These are phyloP conservation scores for Virgularia gustaviana DNA, from an alignment of 92 coral and sea anemone species.

Conservation along the genomic window DNA sequence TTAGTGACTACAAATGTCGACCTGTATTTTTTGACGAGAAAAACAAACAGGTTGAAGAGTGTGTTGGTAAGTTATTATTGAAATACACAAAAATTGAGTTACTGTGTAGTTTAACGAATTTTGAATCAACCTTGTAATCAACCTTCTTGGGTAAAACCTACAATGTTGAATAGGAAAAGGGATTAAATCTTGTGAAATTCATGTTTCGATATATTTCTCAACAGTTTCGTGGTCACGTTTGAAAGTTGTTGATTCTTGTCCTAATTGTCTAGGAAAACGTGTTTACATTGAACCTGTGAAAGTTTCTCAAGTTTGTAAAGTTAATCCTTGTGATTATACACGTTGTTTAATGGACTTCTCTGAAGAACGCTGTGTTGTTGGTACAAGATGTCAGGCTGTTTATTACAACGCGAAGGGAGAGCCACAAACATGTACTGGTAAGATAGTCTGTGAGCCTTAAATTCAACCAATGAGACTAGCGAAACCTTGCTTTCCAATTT, in stretches of 20 bases:
- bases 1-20: constrained; percentile 91
- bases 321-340: constrained; percentile 87
- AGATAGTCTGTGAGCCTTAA: no score
- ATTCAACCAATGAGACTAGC: no score
- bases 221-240: neutral
- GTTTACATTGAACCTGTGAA: constrained; percentile 45
- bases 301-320: constrained; percentile 65
- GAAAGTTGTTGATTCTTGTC: neutral
- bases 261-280: constrained; percentile 63
- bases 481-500: no score
- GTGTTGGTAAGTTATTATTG: no score
- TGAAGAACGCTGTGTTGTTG: constrained; percentile 90
- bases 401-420: constrained; percentile 86
- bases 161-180: no score
- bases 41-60: constrained; percentile 69
- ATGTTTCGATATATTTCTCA: neutral
- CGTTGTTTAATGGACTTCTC: constrained; percentile 70
- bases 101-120: neutral
- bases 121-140: no score
- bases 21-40: constrained; percentile 95
- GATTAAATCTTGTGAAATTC: neutral
- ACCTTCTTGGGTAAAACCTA: no score
- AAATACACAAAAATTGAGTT: neutral
- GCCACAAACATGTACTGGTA: constrained; percentile 83
- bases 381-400: constrained; percentile 91